A percentile compares a stretch with the other conserved stretches of the same genome.
Conservation (phyloP, 1,140 invertebrate genomes). For the Heliconius hewitsoni region DNA sequence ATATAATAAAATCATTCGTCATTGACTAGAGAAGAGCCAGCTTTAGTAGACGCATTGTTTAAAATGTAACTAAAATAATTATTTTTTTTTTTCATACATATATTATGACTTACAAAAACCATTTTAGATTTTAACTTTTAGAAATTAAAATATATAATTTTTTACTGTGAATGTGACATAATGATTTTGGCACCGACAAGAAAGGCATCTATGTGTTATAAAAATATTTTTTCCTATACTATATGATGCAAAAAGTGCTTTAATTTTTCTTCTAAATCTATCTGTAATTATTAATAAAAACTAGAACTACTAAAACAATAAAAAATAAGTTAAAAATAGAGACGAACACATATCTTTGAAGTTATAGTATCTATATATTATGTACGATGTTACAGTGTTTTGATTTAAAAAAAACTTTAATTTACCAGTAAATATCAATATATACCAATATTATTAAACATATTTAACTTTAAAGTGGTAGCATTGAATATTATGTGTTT, state of each 20-base stretch:
- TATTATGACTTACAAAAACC: background rate
- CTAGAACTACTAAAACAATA: too few relatives aligned
- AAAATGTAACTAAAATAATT: background rate
- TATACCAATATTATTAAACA: too few relatives aligned
- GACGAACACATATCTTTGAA: too few relatives aligned
- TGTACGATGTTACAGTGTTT: too few relatives aligned
- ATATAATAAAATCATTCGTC: background rate
- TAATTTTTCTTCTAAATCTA: background rate
- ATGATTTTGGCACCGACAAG: slow-evolving; percentile 21
- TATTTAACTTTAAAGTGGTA: too few relatives aligned
- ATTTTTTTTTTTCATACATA: background rate
- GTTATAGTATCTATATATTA: too few relatives aligned
- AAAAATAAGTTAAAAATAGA: too few relatives aligned
- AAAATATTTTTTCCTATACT: background rate
- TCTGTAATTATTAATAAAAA: background rate
- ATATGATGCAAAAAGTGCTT: background rate
- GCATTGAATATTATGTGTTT: too few relatives aligned
- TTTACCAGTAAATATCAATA: too few relatives aligned
- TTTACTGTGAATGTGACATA: background rate
- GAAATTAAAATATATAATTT: background rate
- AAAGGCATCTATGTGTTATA: slow-evolving; percentile 23
- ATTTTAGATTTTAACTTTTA: background rate
- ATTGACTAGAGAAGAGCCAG: slow-evolving; percentile 9
- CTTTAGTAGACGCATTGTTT: background rate
- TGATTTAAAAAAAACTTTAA: too few relatives aligned